A percentile compares a stretch with the other conserved stretches of the same genome.
Conservation (phyloP, 2,888 invertebrate genomes). For the Sycophila texana region DNA sequence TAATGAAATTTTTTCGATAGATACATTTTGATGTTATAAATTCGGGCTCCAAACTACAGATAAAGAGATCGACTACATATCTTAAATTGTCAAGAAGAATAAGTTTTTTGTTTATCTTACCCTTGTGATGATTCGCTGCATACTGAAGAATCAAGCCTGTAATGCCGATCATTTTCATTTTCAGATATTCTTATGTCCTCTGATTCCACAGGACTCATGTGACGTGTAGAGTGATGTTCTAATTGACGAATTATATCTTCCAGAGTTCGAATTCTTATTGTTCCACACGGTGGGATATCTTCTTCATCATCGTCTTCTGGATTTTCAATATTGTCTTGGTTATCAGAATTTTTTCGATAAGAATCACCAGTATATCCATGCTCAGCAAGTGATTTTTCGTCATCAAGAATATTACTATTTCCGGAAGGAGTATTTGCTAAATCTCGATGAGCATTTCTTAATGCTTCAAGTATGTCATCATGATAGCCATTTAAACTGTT, state of each 20-base stretch:
- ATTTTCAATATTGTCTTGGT: conserved; percentile 85
- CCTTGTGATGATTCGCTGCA: conserved; percentile 86
- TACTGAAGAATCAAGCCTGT: conserved; percentile 86
- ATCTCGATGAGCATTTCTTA: conserved; percentile 87
- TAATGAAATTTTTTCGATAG: no score
- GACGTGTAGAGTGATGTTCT: conserved; percentile 89
- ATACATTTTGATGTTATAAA: no score
- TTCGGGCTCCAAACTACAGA: no score
- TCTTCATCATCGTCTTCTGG: conserved; percentile 82
- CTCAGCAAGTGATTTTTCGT: conserved; percentile 84
- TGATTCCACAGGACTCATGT: conserved; percentile 93
- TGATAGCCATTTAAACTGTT: conserved; percentile 94
- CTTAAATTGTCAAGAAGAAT: no score
- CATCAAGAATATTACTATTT: conserved; percentile 81
- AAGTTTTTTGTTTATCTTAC: conserved; percentile 72
- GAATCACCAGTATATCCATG: conserved; percentile 78
- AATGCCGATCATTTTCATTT: conserved; percentile 92
- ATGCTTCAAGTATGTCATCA: conserved; percentile 92
- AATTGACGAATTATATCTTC: conserved; percentile 93
- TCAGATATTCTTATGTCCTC: conserved; percentile 94
- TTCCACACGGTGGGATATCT: conserved; percentile 86
- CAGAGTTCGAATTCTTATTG: conserved; percentile 92
- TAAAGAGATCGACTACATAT: no score
- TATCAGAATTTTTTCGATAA: conserved; percentile 80
- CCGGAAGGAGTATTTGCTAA: conserved; percentile 80